A percentile compares a stretch with the other conserved stretches of the same genome.
phyloP scores from a whole-genome alignment of 2,113 vertebrate species.

The Alaudala cheleensis region DNA sequence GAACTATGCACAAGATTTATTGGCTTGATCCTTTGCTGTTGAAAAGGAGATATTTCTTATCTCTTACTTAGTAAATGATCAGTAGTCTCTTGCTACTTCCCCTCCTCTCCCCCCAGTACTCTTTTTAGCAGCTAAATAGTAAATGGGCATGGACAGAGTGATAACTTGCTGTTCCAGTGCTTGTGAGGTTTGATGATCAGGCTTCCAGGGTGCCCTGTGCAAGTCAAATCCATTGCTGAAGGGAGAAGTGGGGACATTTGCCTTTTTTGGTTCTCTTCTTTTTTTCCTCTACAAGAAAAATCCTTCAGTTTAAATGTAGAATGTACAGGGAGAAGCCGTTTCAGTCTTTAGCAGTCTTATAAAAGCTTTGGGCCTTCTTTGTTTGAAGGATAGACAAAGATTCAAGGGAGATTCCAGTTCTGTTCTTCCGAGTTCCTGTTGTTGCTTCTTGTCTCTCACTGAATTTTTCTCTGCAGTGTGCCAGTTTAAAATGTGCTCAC shows the following conservation, averaged over 20 bases:
- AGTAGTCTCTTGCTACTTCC: background rate
- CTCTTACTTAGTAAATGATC: background rate
- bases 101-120: background rate
- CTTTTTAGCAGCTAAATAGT: background rate
- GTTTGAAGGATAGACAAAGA: background rate
- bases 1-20: background rate
- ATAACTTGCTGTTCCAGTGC: background rate
- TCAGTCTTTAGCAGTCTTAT: background rate
- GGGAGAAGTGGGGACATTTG: background rate
- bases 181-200: background rate
- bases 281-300: background rate
- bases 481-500: background rate
- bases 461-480: background rate
- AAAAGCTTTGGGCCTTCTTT: background rate
- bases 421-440: background rate
- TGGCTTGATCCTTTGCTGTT: background rate
- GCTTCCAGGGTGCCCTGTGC: background rate
- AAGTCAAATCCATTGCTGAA: background rate
- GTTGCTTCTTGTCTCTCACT: background rate
- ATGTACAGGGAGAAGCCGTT: background rate
- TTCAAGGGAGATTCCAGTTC: background rate
- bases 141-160: background rate
- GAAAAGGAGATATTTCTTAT: background rate
- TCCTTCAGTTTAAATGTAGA: background rate
- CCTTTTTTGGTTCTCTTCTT: background rate